Conservation (phyloP, 2,113 vertebrate species). For the Pomatorhinus ruficollis region DNA sequence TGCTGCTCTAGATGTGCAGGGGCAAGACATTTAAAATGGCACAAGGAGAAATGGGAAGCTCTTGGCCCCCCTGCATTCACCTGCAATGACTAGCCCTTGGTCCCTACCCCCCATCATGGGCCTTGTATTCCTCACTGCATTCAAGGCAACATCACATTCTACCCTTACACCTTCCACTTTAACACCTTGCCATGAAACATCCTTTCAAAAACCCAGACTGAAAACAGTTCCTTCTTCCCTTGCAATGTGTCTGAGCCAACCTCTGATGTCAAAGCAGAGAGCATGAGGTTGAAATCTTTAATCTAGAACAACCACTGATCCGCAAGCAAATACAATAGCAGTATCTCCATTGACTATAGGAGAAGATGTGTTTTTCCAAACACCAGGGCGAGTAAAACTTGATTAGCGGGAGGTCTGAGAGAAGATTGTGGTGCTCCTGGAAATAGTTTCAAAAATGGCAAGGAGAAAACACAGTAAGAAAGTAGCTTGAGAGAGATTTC, state of each 20-base stretch:
- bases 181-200: neutral
- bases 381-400: neutral
- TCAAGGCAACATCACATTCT: neutral
- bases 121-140: neutral
- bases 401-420: neutral
- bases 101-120: accelerated
- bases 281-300: neutral
- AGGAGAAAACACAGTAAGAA: neutral
- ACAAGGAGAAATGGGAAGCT: neutral
- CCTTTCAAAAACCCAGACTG: neutral
- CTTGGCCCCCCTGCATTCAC: neutral
- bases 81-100: neutral
- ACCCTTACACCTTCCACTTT: neutral
- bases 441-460: neutral
- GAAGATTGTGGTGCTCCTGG: neutral
- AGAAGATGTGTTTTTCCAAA: neutral
- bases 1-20: neutral
- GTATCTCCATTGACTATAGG: neutral
- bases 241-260: neutral
- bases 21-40: neutral
- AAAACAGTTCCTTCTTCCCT: neutral
- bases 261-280: neutral
- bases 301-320: neutral
- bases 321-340: neutral
- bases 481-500: neutral